These are phyloP conservation scores for Carapus acus DNA, from an alignment of 2,797 vertebrate species.

Conservation along the genomic window DNA sequence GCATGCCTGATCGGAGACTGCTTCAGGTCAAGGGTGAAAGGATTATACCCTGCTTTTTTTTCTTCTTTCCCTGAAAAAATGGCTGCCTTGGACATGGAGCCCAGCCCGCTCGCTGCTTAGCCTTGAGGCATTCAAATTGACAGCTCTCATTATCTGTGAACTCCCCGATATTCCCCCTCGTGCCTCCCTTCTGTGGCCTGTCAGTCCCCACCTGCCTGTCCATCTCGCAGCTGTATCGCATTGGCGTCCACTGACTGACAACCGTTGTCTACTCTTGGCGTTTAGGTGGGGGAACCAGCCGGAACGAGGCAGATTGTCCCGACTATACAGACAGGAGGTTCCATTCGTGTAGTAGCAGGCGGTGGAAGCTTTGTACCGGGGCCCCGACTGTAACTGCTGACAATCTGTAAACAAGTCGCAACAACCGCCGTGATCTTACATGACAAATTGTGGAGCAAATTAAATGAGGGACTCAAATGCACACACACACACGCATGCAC, in stretches of 20 bases:
- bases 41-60: conserved; percentile 55
- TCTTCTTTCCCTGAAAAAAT: conserved; percentile 40
- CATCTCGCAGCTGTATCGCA: conserved; percentile 56
- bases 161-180: conserved; percentile 62
- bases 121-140: conserved; percentile 74
- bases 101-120: conserved; percentile 50
- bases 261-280: conserved; percentile 43
- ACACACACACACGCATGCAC: conserved; percentile 13
- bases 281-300: conserved; percentile 30
- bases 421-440: conserved; percentile 76
- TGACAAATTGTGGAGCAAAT: conserved; percentile 82
- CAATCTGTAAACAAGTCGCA: conserved; percentile 84
- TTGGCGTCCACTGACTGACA: conserved; percentile 55
- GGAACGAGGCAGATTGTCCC: conserved; percentile 12
- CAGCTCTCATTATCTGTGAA: conserved; percentile 74
- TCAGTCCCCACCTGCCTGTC: conserved; percentile 69
- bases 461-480: conserved; percentile 71
- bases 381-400: conserved; percentile 73
- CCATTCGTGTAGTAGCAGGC: conserved; percentile 40
- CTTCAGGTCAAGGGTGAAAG: conserved; percentile 69
- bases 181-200: conserved; percentile 57
- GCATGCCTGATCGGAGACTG: conserved; percentile 58
- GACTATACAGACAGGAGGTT: conserved; percentile 11
- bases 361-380: conserved; percentile 63
- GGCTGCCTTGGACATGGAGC: conserved; percentile 48